Percentiles rank a stretch among this genome's conserved stretches.
Evolutionary conservation across 2,113 vertebrate genomes (phyloP).

Genomic region (Charadrius vociferus): DNA sequence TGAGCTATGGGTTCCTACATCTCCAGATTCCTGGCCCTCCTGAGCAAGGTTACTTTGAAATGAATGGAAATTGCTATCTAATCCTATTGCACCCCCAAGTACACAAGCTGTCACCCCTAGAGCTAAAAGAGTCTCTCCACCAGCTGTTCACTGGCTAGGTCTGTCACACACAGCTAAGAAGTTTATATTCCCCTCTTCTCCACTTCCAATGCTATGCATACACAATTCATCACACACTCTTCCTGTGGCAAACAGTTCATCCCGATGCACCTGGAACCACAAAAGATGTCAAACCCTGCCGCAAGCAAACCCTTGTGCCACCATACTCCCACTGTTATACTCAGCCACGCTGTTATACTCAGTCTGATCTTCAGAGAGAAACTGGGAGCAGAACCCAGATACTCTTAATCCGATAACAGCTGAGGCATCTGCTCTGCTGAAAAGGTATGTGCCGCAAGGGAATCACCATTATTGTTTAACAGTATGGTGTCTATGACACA

Average conservation of each 20-base stretch:
- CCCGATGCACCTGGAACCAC: neutral
- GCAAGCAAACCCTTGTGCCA: neutral
- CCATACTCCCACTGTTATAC: fast-evolving
- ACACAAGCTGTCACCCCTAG: conserved; percentile 13
- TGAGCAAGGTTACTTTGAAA: conserved; percentile 19
- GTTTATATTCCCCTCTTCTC: conserved; percentile 33
- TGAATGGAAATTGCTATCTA: conserved; percentile 7
- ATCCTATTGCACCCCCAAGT: conserved; percentile 27
- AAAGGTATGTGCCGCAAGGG: neutral
- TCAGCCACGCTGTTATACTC: neutral
- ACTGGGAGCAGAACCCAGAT: neutral
- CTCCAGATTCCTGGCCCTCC: conserved; percentile 9
- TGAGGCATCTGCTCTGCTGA: neutral
- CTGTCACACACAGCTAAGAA: conserved; percentile 15
- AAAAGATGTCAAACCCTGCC: neutral
- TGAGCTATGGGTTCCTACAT: neutral
- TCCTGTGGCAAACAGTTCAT: neutral
- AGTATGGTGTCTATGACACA: conserved; percentile 4
- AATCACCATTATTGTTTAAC: neutral
- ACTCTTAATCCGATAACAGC: neutral
- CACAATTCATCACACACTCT: neutral
- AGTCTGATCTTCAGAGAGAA: neutral
- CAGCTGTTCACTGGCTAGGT: conserved; percentile 30
- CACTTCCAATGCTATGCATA: neutral
- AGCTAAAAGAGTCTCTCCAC: conserved; percentile 35